Base-by-base conservation (phyloP, 2,113 vertebrate genomes). In the Gobio gobio region DNA sequence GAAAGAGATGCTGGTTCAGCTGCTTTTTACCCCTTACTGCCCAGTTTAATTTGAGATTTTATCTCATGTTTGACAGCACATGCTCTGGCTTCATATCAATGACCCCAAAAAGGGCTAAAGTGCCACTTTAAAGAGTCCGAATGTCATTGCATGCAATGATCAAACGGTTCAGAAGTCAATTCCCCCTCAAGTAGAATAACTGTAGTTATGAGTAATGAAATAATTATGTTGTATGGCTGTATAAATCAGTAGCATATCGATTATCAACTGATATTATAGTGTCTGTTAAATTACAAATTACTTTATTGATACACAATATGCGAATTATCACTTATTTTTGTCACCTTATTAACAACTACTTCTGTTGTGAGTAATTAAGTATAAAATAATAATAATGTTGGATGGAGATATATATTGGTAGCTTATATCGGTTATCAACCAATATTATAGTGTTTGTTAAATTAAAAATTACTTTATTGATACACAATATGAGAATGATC, bases 41-140 rank as follows among this genome's bases (percentile, higher is more conserved):
- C 29, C 75, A 56, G 75, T 77, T 40, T 77, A 58, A 77, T 58
- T 33, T 54, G 75, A 58, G 36, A 43, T 72, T 72, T 72, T 40
- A 14, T 36, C 33, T 40, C 4, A 0, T 10, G 49, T 36, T 22
- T 77, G 26, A 54, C 7, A 29, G 74, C 74, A 76, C 49, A 33
- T 26, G 47, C 14, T 56, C 29, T 29, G 24, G 4, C 3, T 77
- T 56, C 24, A 76, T 7, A 22, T 22, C 9, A 22, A 0, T 33
- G 49, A 29, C 2, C 3, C 26, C 4, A 10, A 76, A 54, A 54
- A 70, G 33, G 40, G 33, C 66, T 4, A 70, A 75, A 68, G 29
- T 68, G 33, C 33, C 16, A 20, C 36, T 70, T 70, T 22, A 75
- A 36, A 36, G 4, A 13, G 47, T 75, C 73, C 14, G 0, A 20